These are phyloP conservation scores for Yasuhikotakia modesta DNA, from an alignment of 2,797 vertebrate genomes.

Conservation along the genomic window DNA sequence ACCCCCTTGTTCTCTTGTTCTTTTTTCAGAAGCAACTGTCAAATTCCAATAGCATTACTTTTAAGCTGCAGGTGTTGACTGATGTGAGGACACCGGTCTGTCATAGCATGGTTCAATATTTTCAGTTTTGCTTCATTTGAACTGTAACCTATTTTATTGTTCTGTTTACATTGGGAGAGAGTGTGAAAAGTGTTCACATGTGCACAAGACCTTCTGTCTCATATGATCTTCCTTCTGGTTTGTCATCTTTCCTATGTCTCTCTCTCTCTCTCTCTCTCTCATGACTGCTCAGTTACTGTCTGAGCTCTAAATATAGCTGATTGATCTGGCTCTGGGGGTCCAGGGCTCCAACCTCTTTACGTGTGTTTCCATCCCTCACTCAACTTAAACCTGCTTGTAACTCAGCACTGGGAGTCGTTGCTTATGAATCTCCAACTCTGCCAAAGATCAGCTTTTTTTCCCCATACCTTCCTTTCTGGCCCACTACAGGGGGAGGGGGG, in stretches of 20 bases:
- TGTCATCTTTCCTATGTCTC: conserved; percentile 3
- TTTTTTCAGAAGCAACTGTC: background rate
- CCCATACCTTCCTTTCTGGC: conserved; percentile 2
- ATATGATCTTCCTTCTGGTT: conserved; percentile 30
- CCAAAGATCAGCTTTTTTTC: conserved; percentile 10
- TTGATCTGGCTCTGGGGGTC: conserved; percentile 53
- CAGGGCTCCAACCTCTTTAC: conserved; percentile 43
- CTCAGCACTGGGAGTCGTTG: conserved; percentile 23
- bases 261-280: conserved; percentile 22
- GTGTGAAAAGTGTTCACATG: conserved; percentile 14
- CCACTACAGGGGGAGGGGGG: conserved; percentile 1
- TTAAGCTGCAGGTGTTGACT: background rate
- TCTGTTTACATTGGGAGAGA: conserved; percentile 24
- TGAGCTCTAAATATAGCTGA: conserved; percentile 42
- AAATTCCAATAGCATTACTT: background rate
- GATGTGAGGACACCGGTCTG: background rate
- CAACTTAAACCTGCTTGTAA: conserved; percentile 55
- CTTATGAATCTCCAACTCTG: conserved; percentile 34
- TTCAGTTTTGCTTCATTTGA: background rate
- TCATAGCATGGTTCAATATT: background rate
- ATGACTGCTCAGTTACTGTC: conserved; percentile 32
- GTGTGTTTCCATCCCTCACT: conserved; percentile 54
- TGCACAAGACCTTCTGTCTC: conserved; percentile 33
- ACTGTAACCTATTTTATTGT: background rate
- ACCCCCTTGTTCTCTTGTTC: background rate